Base-by-base conservation (phyloP, 1,140 invertebrate genomes). In the Probaryconus sp. region DNA sequence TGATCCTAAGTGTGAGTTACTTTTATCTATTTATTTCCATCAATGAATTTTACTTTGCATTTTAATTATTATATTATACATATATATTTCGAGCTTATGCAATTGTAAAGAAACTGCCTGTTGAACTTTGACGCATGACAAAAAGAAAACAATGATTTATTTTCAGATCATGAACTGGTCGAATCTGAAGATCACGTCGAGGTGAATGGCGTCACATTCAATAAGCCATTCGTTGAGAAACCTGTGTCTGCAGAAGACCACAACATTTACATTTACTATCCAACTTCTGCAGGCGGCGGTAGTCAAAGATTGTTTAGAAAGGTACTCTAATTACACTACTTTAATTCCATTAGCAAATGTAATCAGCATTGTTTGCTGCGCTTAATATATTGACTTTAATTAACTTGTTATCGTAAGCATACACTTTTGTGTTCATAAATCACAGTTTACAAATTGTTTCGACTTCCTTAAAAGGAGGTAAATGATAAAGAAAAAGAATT, bases 211-310 rank as follows among this genome's bases (percentile, higher is more conserved):
- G 92, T 97, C 14, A 93, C 95, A 1, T 99, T 99, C 81, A 98
- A 98, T 83, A 99, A 99, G 85, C 98, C 98, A 0, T 99, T 99
- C 89, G 98, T 99, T 0, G 98, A 99, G 86, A 99, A 99, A 85
- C 97, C 97, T 0, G 92, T 98, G 30, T 98, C 96, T 13, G 98
- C 98, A 0, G 98, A 99, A 89, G 98, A 99, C 89, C 98, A 99
- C 86, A 99, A 99, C 85, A 98, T 99, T 82, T 99, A 99, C 85
- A 99, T 99, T 79, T 99, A 99, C 88, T 99, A 99, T 89, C 98
- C 98, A 0, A 97, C 96, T 2, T 97, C 96, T 2, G 98, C 98
- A n/a, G 98, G 98, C 2, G 95, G 94, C 2, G 98, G 98, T 1
- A 97, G 96, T 85, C 98, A 99, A 84, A 90, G 97, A 77, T 89